These are phyloP conservation scores for Palythoa grandiflora DNA, from an alignment of 92 coral and sea anemone genomes.

Conservation along the genomic window DNA sequence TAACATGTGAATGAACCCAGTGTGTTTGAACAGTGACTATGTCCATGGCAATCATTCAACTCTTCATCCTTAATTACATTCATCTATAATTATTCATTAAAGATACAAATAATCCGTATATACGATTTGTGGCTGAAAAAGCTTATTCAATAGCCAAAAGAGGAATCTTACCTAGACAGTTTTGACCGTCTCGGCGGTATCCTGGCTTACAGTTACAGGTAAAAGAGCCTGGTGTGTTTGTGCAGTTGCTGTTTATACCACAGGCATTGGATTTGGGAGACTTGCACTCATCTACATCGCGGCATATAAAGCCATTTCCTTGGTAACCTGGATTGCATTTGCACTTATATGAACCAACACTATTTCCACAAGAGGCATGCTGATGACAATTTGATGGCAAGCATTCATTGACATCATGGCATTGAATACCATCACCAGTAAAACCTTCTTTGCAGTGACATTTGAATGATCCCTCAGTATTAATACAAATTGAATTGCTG, in stretches of 20 bases:
- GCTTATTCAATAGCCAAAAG: background rate
- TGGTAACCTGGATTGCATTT: background rate
- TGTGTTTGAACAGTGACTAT: background rate
- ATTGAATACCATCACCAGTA: no score
- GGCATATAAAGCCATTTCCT: background rate
- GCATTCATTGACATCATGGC: no score
- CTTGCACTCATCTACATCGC: slow-evolving; percentile 10
- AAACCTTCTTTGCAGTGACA: no score
- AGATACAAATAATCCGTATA: no score
- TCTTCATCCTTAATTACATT: background rate
- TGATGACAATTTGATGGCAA: background rate
- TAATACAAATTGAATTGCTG: no score
- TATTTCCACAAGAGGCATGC: background rate
- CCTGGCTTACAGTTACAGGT: background rate
- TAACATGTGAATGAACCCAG: slow-evolving; percentile 4
- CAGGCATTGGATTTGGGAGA: background rate
- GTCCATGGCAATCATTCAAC: slow-evolving; percentile 6
- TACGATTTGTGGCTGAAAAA: no score
- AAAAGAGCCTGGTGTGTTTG: slow-evolving; percentile 11
- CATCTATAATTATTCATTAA: no score
- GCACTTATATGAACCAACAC: background rate
- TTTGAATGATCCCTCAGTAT: no score
- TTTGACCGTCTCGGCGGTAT: background rate
- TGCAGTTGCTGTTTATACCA: background rate
- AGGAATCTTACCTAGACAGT: background rate